Conservation (phyloP, 2,888 invertebrate species). For the Scotopteryx bipunctaria region DNA sequence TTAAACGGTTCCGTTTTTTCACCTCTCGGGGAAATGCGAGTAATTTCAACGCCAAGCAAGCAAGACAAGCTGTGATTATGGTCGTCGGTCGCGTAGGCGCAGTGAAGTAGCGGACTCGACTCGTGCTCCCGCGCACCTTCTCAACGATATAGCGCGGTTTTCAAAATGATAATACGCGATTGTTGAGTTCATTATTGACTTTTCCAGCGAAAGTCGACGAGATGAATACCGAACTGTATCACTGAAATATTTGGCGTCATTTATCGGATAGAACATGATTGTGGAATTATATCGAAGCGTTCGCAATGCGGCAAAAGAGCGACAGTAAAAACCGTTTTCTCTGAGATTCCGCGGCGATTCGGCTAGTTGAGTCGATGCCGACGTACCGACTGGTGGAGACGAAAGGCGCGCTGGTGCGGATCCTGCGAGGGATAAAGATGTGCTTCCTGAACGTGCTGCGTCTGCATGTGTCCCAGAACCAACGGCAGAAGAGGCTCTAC, state of each 20-base stretch:
- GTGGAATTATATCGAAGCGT: constrained; percentile 46
- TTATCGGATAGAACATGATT: constrained; percentile 18
- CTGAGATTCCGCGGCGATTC: constrained; percentile 60
- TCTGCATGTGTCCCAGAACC: constrained; percentile 79
- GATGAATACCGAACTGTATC: constrained; percentile 50
- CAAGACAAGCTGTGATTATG: constrained; percentile 54
- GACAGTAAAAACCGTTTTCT: constrained; percentile 63
- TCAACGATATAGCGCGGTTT: constrained; percentile 36
- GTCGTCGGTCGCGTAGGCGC: constrained; percentile 55
- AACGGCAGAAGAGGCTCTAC: constrained; percentile 76
- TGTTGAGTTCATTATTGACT: constrained; percentile 65
- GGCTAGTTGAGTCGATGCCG: constrained; percentile 62
- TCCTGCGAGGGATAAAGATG: constrained; percentile 67
- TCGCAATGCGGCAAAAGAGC: constrained; percentile 52
- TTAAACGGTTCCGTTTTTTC: constrained; percentile 71
- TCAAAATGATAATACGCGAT: constrained; percentile 40
- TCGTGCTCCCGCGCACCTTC: constrained; percentile 58
- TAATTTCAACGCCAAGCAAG: constrained; percentile 65
- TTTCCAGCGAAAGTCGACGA: constrained; percentile 68
- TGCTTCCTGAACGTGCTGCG: constrained; percentile 83
- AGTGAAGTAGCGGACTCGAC: constrained; percentile 58
- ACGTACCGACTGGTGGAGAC: constrained; percentile 63
- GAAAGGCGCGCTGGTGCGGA: constrained; percentile 46
- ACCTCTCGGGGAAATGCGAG: constrained; percentile 73
- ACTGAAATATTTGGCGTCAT: constrained; percentile 12